Conservation (phyloP, 2,113 vertebrate genomes). For the Rostratula benghalensis region DNA sequence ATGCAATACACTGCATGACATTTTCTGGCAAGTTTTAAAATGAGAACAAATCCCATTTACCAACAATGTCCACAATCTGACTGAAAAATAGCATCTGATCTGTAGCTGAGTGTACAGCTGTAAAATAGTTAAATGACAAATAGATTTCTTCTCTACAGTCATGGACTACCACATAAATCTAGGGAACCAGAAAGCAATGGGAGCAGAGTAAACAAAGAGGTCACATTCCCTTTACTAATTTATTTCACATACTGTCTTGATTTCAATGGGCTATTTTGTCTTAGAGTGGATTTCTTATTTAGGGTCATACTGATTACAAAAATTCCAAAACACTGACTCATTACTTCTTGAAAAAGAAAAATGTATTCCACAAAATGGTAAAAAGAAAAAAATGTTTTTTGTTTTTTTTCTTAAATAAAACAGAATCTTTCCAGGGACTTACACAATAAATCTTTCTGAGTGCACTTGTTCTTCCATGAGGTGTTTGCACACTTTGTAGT, state of each 20-base stretch:
- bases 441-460: background rate
- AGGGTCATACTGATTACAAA: background rate
- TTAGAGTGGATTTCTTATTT: background rate
- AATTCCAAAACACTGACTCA: accelerated
- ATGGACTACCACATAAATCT: background rate
- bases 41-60: background rate
- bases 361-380: accelerated
- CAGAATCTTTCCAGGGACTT: background rate
- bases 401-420: no score
- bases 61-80: background rate
- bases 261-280: background rate
- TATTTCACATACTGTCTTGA: background rate
- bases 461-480: background rate
- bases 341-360: background rate
- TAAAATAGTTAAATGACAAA: background rate
- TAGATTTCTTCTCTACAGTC: background rate
- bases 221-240: background rate
- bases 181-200: background rate
- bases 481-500: background rate
- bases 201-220: background rate
- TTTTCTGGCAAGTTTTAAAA: background rate
- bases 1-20: background rate
- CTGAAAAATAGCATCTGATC: background rate
- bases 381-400: background rate
- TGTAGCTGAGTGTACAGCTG: background rate